Evolutionary conservation across 2,113 vertebrate genomes (phyloP).

Genomic region (Onychostruthus taczanowskii): DNA sequence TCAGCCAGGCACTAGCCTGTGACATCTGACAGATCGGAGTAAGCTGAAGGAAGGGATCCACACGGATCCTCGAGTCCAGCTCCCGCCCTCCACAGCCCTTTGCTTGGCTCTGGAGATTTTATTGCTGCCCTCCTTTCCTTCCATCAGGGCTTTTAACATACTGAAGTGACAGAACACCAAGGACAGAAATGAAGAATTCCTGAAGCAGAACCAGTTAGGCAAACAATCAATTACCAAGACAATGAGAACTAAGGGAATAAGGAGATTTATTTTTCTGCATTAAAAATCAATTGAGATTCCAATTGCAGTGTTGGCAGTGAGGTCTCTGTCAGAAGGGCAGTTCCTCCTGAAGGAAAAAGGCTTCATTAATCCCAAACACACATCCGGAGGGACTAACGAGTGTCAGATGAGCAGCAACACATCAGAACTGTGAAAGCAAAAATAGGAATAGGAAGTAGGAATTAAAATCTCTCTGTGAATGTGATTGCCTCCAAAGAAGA

Average conservation of each 20-base stretch:
- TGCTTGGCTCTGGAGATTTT: neutral
- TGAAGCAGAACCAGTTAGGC: constrained; percentile 69
- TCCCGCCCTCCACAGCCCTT: neutral
- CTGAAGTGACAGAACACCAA: constrained; percentile 52
- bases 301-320: neutral
- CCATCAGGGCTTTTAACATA: neutral
- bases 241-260: constrained; percentile 13
- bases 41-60: neutral
- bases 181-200: constrained; percentile 31
- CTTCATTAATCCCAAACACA: neutral
- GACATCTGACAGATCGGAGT: fast-evolving
- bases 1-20: neutral
- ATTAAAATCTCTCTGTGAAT: neutral
- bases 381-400: neutral
- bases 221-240: constrained; percentile 64
- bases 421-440: neutral
- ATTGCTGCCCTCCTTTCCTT: constrained; percentile 33
- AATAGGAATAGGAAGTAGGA: neutral
- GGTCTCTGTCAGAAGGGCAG: neutral
- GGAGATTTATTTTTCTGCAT: constrained; percentile 5
- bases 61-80: fast-evolving
- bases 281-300: constrained; percentile 15
- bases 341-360: neutral
- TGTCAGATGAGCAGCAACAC: neutral
- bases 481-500: neutral